These are phyloP conservation scores for Ostrea edulis DNA, from an alignment of 1,140 invertebrate species.

Conservation along the genomic window DNA sequence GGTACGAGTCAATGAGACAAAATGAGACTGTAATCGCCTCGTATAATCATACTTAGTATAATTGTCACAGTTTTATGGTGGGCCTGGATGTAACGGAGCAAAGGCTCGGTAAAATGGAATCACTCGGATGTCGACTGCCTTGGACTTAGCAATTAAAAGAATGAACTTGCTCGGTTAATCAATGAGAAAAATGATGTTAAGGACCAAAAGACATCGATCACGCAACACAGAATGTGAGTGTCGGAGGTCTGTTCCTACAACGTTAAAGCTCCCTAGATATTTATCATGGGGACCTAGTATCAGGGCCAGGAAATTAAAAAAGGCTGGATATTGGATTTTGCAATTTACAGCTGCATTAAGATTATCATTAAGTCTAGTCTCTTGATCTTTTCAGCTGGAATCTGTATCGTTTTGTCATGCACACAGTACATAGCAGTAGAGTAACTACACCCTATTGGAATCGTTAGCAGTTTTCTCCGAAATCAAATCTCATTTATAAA, in stretches of 20 bases:
- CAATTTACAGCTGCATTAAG: slow-evolving; percentile 16
- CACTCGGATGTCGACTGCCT: not conserved
- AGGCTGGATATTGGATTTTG: slow-evolving; percentile 21
- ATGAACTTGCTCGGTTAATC: not conserved
- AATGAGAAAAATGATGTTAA: slow-evolving; percentile 7
- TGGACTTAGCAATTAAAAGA: slow-evolving; percentile 6
- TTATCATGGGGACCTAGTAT: not conserved
- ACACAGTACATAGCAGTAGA: not conserved
- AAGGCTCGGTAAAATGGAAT: not conserved
- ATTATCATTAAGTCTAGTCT: slow-evolving; percentile 5
- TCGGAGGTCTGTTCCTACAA: not conserved
- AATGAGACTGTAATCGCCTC: not conserved
- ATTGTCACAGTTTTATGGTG: not conserved
- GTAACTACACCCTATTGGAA: no score
- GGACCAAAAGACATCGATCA: not conserved
- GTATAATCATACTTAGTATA: not conserved
- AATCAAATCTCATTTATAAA: no score
- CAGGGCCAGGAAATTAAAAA: slow-evolving; percentile 23
- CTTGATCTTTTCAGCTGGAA: slow-evolving; percentile 1
- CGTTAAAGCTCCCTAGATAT: not conserved
- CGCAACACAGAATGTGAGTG: not conserved
- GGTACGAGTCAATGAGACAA: not conserved
- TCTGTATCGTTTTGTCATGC: not conserved
- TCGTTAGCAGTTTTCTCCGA: no score
- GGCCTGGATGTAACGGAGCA: not conserved